phyloP scores from a whole-genome alignment of 2,888 invertebrate genomes.

The Archips xylosteana region DNA sequence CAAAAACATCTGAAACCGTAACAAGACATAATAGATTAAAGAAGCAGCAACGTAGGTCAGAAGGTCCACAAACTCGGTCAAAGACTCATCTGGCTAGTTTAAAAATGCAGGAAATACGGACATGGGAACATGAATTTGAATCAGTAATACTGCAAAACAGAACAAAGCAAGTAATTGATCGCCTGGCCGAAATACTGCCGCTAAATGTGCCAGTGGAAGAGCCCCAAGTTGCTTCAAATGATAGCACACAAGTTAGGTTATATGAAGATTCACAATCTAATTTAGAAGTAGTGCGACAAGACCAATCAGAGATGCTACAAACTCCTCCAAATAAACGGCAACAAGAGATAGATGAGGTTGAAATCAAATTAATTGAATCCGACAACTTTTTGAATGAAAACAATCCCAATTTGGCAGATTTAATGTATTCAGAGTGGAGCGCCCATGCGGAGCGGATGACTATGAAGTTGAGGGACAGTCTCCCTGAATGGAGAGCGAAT shows the following conservation, averaged over 20 bases:
- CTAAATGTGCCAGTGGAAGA: neutral
- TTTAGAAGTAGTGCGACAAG: no score
- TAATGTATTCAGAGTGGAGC: no score
- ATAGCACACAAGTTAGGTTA: neutral
- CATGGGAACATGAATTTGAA: neutral
- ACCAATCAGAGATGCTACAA: no score
- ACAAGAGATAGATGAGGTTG: no score
- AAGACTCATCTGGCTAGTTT: neutral
- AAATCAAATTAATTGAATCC: no score
- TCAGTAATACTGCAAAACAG: neutral
- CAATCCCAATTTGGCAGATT: no score
- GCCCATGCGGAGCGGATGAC: no score
- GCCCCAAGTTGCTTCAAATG: neutral
- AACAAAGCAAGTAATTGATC: neutral
- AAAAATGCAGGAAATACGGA: neutral
- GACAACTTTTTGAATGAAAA: no score
- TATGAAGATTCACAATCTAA: neutral
- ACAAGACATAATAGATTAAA: neutral
- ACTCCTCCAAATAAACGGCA: no score
- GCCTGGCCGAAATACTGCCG: neutral
- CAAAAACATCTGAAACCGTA: neutral
- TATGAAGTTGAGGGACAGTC: no score
- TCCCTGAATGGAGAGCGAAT: no score
- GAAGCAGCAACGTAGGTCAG: neutral
- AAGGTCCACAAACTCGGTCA: neutral